These are phyloP conservation scores for Delphinapterus leucas DNA, from an alignment of 2,113 vertebrate species.

Conservation along the genomic window DNA sequence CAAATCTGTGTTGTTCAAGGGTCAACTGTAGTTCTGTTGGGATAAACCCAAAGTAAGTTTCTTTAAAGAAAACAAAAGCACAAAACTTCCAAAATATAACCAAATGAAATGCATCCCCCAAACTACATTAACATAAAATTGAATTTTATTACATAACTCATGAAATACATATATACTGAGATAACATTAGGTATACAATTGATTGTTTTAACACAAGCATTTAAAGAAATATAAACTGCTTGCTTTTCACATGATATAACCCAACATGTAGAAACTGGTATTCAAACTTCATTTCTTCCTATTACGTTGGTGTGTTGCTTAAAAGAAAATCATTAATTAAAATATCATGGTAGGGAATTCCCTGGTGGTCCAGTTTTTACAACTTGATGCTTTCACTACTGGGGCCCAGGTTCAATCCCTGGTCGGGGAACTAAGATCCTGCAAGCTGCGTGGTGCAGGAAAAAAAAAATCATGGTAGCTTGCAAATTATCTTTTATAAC, in stretches of 20 bases:
- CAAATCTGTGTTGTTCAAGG: background rate
- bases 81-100: constrained; percentile 42
- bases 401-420: background rate
- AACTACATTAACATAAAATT: constrained; percentile 14
- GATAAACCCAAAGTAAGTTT: constrained; percentile 9
- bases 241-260: constrained; percentile 3
- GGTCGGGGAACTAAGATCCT: background rate
- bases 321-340: constrained; percentile 25
- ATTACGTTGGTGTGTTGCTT: background rate
- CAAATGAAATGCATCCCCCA: background rate
- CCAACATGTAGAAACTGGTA: background rate
- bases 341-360: background rate
- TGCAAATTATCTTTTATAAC: constrained; percentile 7
- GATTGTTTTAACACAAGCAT: background rate
- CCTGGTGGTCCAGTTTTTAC: background rate
- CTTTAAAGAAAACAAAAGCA: constrained; percentile 26
- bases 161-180: background rate
- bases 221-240: constrained; percentile 18
- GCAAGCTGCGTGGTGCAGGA: background rate
- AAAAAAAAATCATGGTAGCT: background rate
- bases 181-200: background rate
- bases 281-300: background rate
- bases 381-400: background rate
- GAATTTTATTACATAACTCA: background rate
- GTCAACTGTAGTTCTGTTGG: background rate